A percentile compares a stretch with the other conserved stretches of the same genome.
phyloP scores from a whole-genome alignment of 2,797 vertebrate genomes.

The Stomatorhinus walkeri region DNA sequence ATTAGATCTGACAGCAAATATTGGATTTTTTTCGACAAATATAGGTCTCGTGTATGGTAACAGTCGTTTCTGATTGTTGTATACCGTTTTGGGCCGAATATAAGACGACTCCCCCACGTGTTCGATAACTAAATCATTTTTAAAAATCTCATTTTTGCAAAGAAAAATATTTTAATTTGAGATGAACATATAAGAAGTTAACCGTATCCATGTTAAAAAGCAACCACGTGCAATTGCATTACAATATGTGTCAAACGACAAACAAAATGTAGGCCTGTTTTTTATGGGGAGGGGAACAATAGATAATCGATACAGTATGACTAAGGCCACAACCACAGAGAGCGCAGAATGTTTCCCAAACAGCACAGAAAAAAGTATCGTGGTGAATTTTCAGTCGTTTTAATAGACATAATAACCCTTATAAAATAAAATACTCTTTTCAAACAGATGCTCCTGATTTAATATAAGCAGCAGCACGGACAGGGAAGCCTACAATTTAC shows the following conservation, averaged over 20 bases:
- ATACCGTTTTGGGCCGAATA: background rate
- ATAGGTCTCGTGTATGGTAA: background rate
- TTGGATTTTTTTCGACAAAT: background rate
- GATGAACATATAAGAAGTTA: background rate
- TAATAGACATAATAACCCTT: background rate
- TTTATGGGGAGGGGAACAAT: background rate
- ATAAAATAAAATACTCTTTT: background rate
- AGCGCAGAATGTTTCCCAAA: background rate
- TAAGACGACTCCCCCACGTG: background rate
- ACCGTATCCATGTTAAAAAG: background rate
- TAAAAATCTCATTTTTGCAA: background rate
- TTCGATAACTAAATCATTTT: background rate
- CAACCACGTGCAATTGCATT: background rate
- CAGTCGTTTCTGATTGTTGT: background rate
- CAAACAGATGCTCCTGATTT: background rate
- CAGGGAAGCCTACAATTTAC: background rate
- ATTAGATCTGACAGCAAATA: background rate
- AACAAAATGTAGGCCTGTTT: background rate
- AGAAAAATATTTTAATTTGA: background rate
- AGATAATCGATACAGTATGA: background rate
- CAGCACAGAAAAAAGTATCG: background rate
- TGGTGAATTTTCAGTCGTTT: background rate
- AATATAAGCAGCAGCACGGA: background rate
- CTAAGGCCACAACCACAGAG: background rate
- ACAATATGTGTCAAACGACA: background rate